Percentiles rank a stretch among this genome's conserved stretches.
phyloP scores from a whole-genome alignment of 2,797 vertebrate genomes.

The Sebastes steindachneri region DNA sequence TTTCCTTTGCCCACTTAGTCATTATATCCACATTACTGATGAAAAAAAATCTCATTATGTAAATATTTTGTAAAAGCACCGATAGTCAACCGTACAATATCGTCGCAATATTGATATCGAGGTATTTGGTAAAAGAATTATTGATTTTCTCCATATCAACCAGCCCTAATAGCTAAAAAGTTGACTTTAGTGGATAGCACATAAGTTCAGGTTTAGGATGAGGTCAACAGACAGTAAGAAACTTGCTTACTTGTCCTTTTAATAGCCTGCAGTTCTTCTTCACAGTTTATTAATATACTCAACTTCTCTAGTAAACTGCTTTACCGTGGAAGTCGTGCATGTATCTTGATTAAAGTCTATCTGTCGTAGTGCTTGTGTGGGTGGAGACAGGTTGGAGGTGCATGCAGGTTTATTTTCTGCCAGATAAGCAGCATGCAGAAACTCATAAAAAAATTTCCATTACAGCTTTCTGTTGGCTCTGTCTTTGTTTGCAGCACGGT shows the following conservation, averaged over 20 bases:
- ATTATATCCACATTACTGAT: no score
- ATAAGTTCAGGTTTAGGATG: no score
- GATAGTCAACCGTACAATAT: no score
- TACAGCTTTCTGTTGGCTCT: slow-evolving; percentile 2
- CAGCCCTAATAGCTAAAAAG: no score
- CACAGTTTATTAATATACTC: neutral
- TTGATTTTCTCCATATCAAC: no score
- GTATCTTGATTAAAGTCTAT: slow-evolving; percentile 31
- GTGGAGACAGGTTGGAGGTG: slow-evolving; percentile 31
- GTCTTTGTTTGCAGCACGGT: neutral
- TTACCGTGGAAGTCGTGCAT: neutral
- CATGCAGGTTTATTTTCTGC: slow-evolving; percentile 24
- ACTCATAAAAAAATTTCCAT: slow-evolving; percentile 31
- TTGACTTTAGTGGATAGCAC: no score
- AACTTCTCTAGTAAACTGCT: neutral
- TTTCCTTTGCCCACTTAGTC: no score
- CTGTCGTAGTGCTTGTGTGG: slow-evolving; percentile 15
- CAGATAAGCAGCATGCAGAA: slow-evolving; percentile 23
- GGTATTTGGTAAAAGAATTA: no score
- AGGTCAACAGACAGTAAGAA: no score
- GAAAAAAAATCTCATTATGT: no score
- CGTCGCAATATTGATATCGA: no score
- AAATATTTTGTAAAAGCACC: no score
- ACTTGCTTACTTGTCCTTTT: neutral
- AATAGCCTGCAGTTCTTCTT: neutral